Evolutionary conservation across 2,113 vertebrate species (phyloP), one percentile per base, ranked within the genome.

Genomic region (human): DNA sequence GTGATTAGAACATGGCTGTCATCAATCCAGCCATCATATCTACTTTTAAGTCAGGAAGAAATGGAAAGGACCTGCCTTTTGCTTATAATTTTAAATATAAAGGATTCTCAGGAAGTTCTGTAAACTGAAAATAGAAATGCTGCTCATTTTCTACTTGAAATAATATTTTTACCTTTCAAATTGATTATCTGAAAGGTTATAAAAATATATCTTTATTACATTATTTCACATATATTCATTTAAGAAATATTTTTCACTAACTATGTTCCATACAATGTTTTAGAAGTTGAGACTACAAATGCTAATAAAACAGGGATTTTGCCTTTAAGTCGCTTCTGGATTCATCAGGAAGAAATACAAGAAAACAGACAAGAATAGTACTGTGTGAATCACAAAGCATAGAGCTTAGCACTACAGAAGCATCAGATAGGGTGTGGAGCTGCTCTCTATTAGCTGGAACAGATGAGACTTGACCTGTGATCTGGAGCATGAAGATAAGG

Each of bases 81-180:
- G 14, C 5, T 91, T 89, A 72, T 32, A 61, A 88, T 68, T 93
- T 83, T 70, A 80, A 12, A 27, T 83, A 50, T 52, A 10, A 45
- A 64, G 25, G 64, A 13, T 89, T 93, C 48, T 93, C 38, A 68
- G 40, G 72, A 93, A 13, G 32, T 80, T 64, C 32, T 86, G 6
- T 80, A 78, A 88, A 6, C 25, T 73, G 9, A 90, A 89, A 83
- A 72, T 38, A 38, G 20, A 90, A 94, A 80, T 38, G 8, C 23
- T 84, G 0, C 92, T 35, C 40, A 18, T 80, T 90, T 81, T 22
- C 17, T 92, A 14, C 64, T 85, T 89, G 30, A n/a, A 94, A 88
- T 66, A 95, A 80, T 30, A 89, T 64, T 79, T 89, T 89, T 89
- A 72, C 23, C 40, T 96, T 95, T 79, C 20, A 88, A 96, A 61